Base-by-base conservation (phyloP, 2,113 vertebrate species). In the Nanorana parkeri region DNA sequence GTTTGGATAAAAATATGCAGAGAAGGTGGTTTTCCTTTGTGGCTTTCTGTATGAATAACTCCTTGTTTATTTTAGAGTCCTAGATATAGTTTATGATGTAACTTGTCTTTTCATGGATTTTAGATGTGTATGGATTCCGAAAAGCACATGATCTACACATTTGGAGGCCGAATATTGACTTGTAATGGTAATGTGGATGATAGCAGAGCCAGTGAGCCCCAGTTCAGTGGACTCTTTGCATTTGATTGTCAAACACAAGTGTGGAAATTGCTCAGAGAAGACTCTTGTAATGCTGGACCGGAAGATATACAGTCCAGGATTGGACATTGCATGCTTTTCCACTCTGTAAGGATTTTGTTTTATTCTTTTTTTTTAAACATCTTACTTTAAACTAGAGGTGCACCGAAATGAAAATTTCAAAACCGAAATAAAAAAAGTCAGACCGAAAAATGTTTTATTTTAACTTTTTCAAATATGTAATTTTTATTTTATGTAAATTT, bases 111-210 rank as follows among this genome's bases (percentile, higher is more conserved):
- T 55, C 65, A 13, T 78, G 3, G 13, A 51, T 66, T 85, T 84
- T 88, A 99, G 98, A 99, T 99, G 98, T 99, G 97, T 84, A 99
- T 99, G 98, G 97, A 99, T 92, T 98, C 98, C 0, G 98, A 99
- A 87, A 98, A 98, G 85, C 98, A 99, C 87, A 99, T 99, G 97
- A 99, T 99, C 86, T 99, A 99, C 87, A 99, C 98, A 0, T 99
- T 99, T 5, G 98, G 97, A 0, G 98, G 98, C 1, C 93, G 98
- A 26, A 99, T 99, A 86, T 91, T 99, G 89, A 99, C 97, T 0
- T 99, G 97, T 79, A 99, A 97, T 1, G 97, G 97, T 86, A 98
- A 94, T 0, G 95, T 98, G 67, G 98, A 99, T 0, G 98, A 99
- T 89, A 96, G 96, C 77, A 94, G 98, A 85, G 95, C 96, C 56